Base-by-base conservation (phyloP, 2,888 invertebrate genomes). In the Malthinus flaveolus region DNA sequence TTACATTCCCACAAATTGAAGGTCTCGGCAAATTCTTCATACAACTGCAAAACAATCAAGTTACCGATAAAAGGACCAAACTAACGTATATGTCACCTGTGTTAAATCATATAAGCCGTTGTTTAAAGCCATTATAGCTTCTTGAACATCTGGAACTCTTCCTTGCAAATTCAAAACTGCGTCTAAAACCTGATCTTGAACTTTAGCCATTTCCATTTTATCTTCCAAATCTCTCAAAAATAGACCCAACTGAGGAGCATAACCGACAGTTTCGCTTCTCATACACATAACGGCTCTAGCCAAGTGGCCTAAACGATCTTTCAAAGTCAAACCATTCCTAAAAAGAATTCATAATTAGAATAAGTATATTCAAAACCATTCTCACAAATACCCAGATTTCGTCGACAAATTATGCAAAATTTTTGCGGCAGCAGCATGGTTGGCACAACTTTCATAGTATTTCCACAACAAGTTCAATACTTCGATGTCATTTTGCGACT, bases 211-310 rank as follows among this genome's bases (percentile, higher is more conserved):
- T 81, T 97, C 96, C 74, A 90, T 87, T 78, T 93, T 94, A 79
- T 97, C 97, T 78, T 96, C 95, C 49, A 97, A 80, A 71, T 95
- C 93, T 66, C 93, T 89, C 55, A 95, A 81, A 72, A 94, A 87
- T 57, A 93, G 89, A 1, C 88, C 93, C 72, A 86, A 84, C 70
- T 83, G 84, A 42, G 87, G 87, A 7, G 90, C 86, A 64, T 87
- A 87, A 1, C 88, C 90, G 12, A 87, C 84, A 68, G 85, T 87
- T 68, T 91, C 92, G 69, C 95, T 95, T 57, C 97, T 87, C 85
- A 97, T 92, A 78, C 97, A 97, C 83, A 97, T 92, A 62, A 97
- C 91, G 34, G 97, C 96, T 67, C 95, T 85, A 0, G 95, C 93
- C 71, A 99, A 81, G 82, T 97, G 96, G 70, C 93, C 89, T 66